Evolutionary conservation across 2,797 vertebrate species (phyloP), one percentile per base, ranked within the genome.

Genomic region (Calcarius lapponicus): DNA sequence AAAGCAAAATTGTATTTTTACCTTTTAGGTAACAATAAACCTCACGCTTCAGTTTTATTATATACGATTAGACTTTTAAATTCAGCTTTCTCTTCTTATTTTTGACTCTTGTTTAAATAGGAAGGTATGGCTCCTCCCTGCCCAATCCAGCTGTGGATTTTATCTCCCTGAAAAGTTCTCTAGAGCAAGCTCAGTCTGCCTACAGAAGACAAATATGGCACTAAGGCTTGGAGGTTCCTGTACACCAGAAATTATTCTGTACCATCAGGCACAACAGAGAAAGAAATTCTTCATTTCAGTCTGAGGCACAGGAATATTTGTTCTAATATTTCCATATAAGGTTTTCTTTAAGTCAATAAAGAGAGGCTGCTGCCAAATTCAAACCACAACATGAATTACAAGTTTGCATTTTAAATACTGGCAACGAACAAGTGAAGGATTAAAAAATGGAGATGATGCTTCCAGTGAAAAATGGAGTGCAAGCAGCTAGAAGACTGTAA

Each of bases 261-360:
- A 62, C 20, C 70, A 86, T 26, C 45, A 84, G 73, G 58, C 29
- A 60, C 83, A 72, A 79, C 15, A 80, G 16, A 80, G 21, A 34
- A 67, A 8, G 82, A 91, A 11, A 67, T 29, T 53, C 17, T 22
- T 9, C 19, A 62, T 81, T 96, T 93, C 82, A 73, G 51, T 80
- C 42, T 48, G 66, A 90, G 51, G 45, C 50, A 81, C 13, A 48
- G 45, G 34, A 76, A 53, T 93, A 88, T 87, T 86, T 81, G 64
- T 73, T 90, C 80, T 40, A 86, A 3, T 70, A 79, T 92, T 61
- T 79, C 95, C 95, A 94, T 93, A 88, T 93, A 96, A 82, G 95
- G 94, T 64, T 80, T 70, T 73, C 75, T 94, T 83, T 57, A 93
- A 95, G 94, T 90, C 95, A 95, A 90, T 65, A 86, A 96, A 81